A percentile compares a stretch with the other conserved stretches of the same genome.
Evolutionary conservation across 92 coral and sea anemone genomes (phyloP).

Genomic region (Nematostella vectensis): DNA sequence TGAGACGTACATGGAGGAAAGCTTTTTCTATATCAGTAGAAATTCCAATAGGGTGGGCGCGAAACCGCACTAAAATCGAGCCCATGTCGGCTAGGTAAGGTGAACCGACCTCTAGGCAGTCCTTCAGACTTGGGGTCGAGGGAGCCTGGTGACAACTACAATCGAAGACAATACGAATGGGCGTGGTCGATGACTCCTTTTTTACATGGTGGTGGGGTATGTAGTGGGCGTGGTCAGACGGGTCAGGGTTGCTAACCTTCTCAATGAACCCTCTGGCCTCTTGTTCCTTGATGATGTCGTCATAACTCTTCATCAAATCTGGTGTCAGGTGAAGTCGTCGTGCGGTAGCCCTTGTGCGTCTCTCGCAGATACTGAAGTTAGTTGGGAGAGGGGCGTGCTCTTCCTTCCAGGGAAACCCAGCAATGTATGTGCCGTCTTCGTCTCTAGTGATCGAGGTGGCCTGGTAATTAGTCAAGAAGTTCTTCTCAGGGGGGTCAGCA

Average conservation of each 20-base stretch:
- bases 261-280: constrained; percentile 47
- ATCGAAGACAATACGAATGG: constrained; percentile 34
- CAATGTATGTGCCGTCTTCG: constrained; percentile 31
- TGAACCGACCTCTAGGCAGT: constrained; percentile 36
- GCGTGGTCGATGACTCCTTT: constrained; percentile 42
- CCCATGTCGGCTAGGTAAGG: constrained; percentile 26
- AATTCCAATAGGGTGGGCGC: constrained; percentile 19
- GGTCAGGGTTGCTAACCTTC: constrained; percentile 11
- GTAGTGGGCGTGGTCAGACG: constrained; percentile 29
- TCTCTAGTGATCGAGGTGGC: constrained; percentile 22
- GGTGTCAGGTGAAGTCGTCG: constrained; percentile 33
- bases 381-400: constrained; percentile 29
- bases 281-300: constrained; percentile 31
- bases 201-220: constrained; percentile 44
- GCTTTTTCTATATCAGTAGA: constrained; percentile 45
- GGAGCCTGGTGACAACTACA: constrained; percentile 31
- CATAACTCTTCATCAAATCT: constrained; percentile 10
- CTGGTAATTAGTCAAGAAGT: constrained; percentile 16
- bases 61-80: constrained; percentile 28
- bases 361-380: constrained; percentile 10
- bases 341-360: constrained; percentile 22
- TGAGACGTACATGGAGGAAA: no score
- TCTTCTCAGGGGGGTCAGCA: constrained; percentile 5
- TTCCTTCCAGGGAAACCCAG: constrained; percentile 44
- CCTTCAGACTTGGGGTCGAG: constrained; percentile 28